Conservation (phyloP, 2,797 vertebrate genomes). For the Rhynchotus rufescens region DNA sequence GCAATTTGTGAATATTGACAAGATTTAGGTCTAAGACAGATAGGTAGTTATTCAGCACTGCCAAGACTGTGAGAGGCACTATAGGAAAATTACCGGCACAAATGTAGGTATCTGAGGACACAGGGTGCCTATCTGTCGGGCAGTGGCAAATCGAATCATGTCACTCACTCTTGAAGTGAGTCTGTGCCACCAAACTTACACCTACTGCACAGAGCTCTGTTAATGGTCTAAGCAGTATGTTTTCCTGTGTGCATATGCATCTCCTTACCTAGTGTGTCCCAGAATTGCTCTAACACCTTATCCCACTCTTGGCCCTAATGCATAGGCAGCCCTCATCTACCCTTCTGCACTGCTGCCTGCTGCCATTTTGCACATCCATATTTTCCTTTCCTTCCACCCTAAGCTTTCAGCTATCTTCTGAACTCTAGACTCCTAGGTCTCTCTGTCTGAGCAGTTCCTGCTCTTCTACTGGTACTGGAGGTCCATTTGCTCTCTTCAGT, state of each 20-base stretch:
- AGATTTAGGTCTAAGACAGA: background rate
- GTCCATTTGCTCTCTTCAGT: background rate
- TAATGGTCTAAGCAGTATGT: background rate
- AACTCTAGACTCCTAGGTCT: background rate
- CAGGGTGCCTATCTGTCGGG: background rate
- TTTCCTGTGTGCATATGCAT: background rate
- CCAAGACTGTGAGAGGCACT: background rate
- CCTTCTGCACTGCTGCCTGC: background rate
- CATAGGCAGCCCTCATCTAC: background rate
- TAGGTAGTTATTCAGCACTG: background rate
- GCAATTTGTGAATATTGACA: background rate
- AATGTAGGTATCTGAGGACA: too few species aligned
- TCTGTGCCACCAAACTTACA: background rate
- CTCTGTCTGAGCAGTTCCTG: background rate
- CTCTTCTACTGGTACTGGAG: background rate
- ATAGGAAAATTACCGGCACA: background rate
- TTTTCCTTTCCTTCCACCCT: background rate
- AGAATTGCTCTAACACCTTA: background rate
- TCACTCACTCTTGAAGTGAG: background rate
- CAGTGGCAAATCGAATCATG: background rate
- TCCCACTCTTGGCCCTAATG: background rate
- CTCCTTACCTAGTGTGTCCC: background rate
- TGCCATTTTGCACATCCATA: accelerated
- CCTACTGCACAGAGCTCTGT: background rate
- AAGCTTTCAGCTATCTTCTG: background rate